A percentile compares a stretch with the other conserved stretches of the same genome.
Evolutionary conservation across 2,797 vertebrate species (phyloP).

Genomic region (Decapterus maruadsi): DNA sequence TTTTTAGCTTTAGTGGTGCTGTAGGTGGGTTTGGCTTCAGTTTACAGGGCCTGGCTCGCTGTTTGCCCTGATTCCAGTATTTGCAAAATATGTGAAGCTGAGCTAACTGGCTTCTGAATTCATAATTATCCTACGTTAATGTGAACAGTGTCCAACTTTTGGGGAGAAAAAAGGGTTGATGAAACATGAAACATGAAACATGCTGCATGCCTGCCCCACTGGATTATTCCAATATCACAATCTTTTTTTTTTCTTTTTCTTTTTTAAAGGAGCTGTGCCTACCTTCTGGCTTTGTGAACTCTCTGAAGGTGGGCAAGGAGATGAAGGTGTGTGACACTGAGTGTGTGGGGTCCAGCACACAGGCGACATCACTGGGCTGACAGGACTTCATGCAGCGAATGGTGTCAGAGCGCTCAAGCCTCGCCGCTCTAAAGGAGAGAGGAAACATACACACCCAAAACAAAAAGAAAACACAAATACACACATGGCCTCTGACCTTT

Average conservation of each 20-base stretch:
- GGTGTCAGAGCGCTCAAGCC: slow-evolving; percentile 89
- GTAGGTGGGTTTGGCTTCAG: background rate
- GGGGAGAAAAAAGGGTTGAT: background rate
- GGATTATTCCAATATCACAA: background rate
- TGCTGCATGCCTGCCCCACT: background rate
- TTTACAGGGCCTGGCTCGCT: background rate
- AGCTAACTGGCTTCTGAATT: slow-evolving; percentile 4
- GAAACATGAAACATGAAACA: slow-evolving; percentile 8
- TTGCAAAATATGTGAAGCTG: background rate
- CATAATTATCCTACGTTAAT: background rate
- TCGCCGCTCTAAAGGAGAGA: slow-evolving; percentile 74
- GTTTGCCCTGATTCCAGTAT: background rate
- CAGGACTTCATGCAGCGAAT: slow-evolving; percentile 95
- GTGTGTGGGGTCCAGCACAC: slow-evolving; percentile 90
- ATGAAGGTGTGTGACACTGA: slow-evolving; percentile 95
- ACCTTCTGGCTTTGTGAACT: slow-evolving; percentile 94
- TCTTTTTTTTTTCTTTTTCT: too few relatives aligned
- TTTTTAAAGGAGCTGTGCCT: slow-evolving; percentile 62
- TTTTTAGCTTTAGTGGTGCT: background rate
- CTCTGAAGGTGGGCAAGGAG: slow-evolving; percentile 95
- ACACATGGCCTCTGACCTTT: slow-evolving; percentile 62
- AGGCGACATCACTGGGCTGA: slow-evolving; percentile 88
- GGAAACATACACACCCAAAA: slow-evolving; percentile 55
- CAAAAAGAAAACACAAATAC: slow-evolving; percentile 41
- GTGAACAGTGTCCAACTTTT: background rate